A percentile compares a stretch with the other conserved stretches of the same genome.
These are phyloP conservation scores for Setipinna tenuifilis DNA, from an alignment of 2,797 vertebrate species.

Conservation along the genomic window DNA sequence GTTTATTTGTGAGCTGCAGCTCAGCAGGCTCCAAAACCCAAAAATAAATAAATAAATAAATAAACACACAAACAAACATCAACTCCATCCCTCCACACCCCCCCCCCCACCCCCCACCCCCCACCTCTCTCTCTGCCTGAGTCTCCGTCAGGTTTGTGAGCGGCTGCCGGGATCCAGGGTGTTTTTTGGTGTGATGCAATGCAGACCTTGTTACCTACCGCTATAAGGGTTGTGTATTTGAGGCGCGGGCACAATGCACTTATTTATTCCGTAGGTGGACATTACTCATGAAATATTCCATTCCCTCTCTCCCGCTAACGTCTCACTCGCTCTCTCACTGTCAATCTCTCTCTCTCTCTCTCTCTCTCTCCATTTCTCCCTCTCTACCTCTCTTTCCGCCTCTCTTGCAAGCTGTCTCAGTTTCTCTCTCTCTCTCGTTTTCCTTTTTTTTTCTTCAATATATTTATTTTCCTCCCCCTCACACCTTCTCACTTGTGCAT, in stretches of 20 bases:
- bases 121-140: background rate
- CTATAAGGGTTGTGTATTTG: background rate
- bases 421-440: constrained; percentile 35
- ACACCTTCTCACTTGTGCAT: background rate
- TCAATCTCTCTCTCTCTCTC: background rate
- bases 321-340: constrained; percentile 57
- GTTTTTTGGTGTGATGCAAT: constrained; percentile 10
- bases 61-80: background rate
- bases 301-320: constrained; percentile 68
- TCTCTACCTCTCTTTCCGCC: constrained; percentile 29
- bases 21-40: background rate
- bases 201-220: constrained; percentile 2
- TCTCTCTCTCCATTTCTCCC: background rate
- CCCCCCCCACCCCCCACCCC: constrained; percentile 33
- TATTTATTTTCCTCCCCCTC: constrained; percentile 47
- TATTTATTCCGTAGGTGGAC: constrained; percentile 23
- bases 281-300: constrained; percentile 71
- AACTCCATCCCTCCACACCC: background rate
- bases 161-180: background rate
- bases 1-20: constrained; percentile 23
- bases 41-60: background rate
- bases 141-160: background rate
- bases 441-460: constrained; percentile 53
- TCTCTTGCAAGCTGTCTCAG: background rate
- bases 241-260: constrained; percentile 12